Conservation (phyloP, 2,797 vertebrate genomes). For the Sebastes ruberrimus region DNA sequence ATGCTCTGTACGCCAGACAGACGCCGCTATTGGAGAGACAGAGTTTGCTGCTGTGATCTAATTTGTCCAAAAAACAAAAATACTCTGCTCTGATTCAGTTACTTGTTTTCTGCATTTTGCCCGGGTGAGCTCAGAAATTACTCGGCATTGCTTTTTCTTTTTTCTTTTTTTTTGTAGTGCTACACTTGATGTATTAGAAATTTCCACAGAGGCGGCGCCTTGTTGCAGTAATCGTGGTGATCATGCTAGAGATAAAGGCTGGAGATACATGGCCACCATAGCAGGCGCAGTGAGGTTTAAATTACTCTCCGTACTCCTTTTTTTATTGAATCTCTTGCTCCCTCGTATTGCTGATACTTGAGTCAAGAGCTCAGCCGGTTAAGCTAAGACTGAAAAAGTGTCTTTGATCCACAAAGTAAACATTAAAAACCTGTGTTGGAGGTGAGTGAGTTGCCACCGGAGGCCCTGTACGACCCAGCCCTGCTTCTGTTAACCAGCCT, state of each 20-base stretch:
- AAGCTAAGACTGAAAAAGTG: slow-evolving; percentile 9
- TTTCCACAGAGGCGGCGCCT: background rate
- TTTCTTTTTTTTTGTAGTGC: background rate
- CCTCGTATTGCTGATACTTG: background rate
- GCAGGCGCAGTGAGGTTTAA: slow-evolving; percentile 6
- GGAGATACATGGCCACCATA: slow-evolving; percentile 22
- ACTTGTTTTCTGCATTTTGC: slow-evolving; percentile 18
- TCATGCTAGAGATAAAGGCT: slow-evolving; percentile 5
- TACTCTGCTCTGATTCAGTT: slow-evolving; percentile 3
- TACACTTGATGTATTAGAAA: slow-evolving; percentile 17
- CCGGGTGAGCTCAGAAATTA: slow-evolving; percentile 17
- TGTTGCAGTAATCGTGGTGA: slow-evolving; percentile 27
- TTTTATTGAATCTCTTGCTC: slow-evolving; percentile 16
- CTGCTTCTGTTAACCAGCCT: slow-evolving; percentile 42
- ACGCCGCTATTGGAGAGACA: slow-evolving; percentile 20
- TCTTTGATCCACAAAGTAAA: slow-evolving; percentile 19
- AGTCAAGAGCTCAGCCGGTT: slow-evolving; percentile 20
- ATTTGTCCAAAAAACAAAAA: slow-evolving; percentile 19
- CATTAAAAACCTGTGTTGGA: background rate
- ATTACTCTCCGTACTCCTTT: slow-evolving; percentile 1
- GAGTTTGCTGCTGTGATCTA: background rate
- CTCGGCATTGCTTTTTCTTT: background rate
- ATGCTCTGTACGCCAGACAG: slow-evolving; percentile 27
- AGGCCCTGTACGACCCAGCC: background rate
- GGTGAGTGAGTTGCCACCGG: slow-evolving; percentile 5